Percentiles rank a stretch among this genome's conserved stretches.
Evolutionary conservation across 2,113 vertebrate genomes (phyloP).

Genomic region (Limnothrissa miodon): DNA sequence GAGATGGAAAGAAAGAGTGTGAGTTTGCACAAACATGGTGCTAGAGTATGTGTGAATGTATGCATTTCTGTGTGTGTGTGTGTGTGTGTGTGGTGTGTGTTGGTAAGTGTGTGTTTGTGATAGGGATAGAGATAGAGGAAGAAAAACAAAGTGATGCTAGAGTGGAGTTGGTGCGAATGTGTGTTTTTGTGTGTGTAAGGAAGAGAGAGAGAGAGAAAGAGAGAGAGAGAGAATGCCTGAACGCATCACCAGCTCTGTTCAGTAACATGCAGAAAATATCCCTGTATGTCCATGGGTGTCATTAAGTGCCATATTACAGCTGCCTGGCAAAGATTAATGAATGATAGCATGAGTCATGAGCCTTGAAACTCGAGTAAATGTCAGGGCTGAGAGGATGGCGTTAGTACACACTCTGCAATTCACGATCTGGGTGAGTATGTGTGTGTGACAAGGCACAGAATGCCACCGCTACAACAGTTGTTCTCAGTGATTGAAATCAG

Average conservation of each 20-base stretch:
- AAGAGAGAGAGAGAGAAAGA: too few species aligned
- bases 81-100: neutral
- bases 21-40: neutral
- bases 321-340: neutral
- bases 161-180: neutral
- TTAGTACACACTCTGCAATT: neutral
- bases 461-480: neutral
- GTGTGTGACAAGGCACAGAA: neutral
- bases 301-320: neutral
- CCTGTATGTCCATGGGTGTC: neutral
- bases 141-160: too few species aligned
- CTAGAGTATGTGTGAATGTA: too few species aligned
- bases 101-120: neutral
- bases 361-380: neutral
- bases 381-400: neutral
- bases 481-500: neutral
- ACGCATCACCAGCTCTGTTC: neutral
- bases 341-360: conserved; percentile 1
- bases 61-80: neutral
- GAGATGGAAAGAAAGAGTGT: too few species aligned
- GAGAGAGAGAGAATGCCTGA: conserved; percentile 7
- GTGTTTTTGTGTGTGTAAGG: conserved; percentile 18
- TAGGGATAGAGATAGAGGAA: neutral
- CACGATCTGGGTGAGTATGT: neutral
- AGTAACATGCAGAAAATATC: conserved; percentile 15